These are phyloP conservation scores for Pentalonia nigronervosa DNA, from an alignment of 1,140 invertebrate species.

Conservation along the genomic window DNA sequence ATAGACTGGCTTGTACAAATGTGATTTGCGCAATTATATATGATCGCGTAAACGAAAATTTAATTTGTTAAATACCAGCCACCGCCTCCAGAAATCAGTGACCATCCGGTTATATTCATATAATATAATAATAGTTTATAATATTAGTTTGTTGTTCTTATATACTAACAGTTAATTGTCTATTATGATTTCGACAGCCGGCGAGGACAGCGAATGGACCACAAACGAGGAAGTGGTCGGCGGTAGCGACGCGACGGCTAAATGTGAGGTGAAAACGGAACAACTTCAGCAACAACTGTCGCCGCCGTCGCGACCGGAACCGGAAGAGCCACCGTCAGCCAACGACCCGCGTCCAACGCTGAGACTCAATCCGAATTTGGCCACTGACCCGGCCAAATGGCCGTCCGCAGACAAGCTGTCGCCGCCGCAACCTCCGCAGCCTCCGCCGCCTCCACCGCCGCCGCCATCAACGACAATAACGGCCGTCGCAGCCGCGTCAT, in stretches of 20 bases:
- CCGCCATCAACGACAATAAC: not conserved
- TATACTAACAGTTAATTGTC: not conserved
- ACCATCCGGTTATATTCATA: not conserved
- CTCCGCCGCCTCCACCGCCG: not conserved
- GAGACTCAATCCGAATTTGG: slow-evolving; percentile 42
- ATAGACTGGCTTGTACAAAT: too few relatives aligned
- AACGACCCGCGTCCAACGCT: not conserved
- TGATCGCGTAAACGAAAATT: too few relatives aligned
- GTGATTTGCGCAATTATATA: not conserved
- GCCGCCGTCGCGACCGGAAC: not conserved
- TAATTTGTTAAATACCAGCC: too few relatives aligned
- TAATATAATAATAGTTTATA: too few relatives aligned
- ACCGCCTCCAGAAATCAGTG: too few relatives aligned
- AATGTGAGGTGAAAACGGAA: slow-evolving; percentile 2
- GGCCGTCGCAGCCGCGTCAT: not conserved
- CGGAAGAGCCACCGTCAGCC: not conserved
- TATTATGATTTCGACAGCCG: not conserved
- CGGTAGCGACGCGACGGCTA: not conserved
- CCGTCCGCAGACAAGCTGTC: not conserved
- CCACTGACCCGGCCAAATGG: slow-evolving; percentile 22
- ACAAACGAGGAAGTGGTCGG: not conserved
- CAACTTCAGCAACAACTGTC: not conserved
- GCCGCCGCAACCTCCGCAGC: not conserved
- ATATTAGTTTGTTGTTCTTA: not conserved
- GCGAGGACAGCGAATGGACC: slow-evolving; percentile 49